Evolutionary conservation across 2,888 invertebrate species (phyloP), one percentile per base, ranked within the genome.

Genomic region (Blera fallax): DNA sequence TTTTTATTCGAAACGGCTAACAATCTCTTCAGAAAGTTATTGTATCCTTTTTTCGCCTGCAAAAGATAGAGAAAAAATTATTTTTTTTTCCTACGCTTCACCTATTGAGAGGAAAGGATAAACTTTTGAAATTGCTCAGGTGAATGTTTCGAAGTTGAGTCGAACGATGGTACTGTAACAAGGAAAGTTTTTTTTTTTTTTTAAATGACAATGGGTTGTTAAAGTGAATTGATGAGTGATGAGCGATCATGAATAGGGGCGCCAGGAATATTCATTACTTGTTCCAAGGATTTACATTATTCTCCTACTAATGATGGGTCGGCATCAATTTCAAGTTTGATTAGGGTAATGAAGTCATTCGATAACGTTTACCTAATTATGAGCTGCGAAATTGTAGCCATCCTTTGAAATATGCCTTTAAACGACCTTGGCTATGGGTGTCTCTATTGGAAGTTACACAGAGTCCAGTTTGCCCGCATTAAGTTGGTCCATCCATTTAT

Each of bases 11-110:
- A 43, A 52, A 54, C 21, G 62, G 64, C 64, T 79, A 72, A 79
- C 78, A 72, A 79, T 21, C 54, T 79, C 70, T 74, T 74, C 27
- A 80, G 60, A 74, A 74, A 74, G 32, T 80, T 60, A 67, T 74
- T 67, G 8, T 54, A 74, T 56, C 50, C 27, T 34, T 64, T 29
- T 54, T 29, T 56, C 48, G 5, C 8, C 40, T 18, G 32, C 18
- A 32, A 3, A 4, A 29, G n/a, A 32, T 29, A 32, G 40, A 7
- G 11, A 48, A 48, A 18, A 8, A 16, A 5, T 60, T 43, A 18
- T 27, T 76, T 43, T 29, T 27, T 76, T 27, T 34, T n/a, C 16
- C 27, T n/a, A 56, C 56, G 27, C 40, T 29, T 34, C n/a, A 14
- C 45, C 48, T 29, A 58, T 14, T 58, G 60, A 52, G 8, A 16